Evolutionary conservation across 2,113 vertebrate species (phyloP).

Genomic region (Sinocyclocheilus anophthalmus): DNA sequence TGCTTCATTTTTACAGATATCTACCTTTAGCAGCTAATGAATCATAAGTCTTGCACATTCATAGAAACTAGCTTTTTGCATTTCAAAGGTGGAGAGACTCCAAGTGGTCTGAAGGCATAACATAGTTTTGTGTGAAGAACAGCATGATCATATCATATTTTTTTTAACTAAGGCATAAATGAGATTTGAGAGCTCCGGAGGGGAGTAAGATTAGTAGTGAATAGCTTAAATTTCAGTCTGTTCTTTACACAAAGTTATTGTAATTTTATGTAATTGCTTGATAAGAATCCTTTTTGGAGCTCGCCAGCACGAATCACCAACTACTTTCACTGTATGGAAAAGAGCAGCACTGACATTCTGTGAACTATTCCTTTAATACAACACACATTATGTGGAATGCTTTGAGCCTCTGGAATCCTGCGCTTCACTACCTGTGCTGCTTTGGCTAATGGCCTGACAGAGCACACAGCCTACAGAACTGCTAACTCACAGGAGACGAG

Average conservation of each 20-base stretch:
- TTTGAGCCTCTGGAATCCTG: neutral
- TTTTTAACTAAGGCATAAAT: neutral
- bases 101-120: neutral
- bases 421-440: neutral
- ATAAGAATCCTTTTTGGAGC: neutral
- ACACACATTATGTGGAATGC: neutral
- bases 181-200: neutral
- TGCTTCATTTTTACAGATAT: too few relatives aligned
- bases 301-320: neutral
- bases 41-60: too few relatives aligned
- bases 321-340: neutral
- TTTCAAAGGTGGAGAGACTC: too few relatives aligned
- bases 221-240: constrained; percentile 1
- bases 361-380: neutral
- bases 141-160: neutral
- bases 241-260: neutral
- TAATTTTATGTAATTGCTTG: neutral
- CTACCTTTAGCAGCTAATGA: too few relatives aligned
- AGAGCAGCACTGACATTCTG: constrained; percentile 7
- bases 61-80: too few relatives aligned
- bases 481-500: constrained; percentile 69
- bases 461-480: constrained; percentile 47
- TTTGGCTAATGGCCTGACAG: neutral
- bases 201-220: neutral
- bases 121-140: neutral